phyloP scores from a whole-genome alignment of 2,888 invertebrate genomes.

The Vesta saturnalis region DNA sequence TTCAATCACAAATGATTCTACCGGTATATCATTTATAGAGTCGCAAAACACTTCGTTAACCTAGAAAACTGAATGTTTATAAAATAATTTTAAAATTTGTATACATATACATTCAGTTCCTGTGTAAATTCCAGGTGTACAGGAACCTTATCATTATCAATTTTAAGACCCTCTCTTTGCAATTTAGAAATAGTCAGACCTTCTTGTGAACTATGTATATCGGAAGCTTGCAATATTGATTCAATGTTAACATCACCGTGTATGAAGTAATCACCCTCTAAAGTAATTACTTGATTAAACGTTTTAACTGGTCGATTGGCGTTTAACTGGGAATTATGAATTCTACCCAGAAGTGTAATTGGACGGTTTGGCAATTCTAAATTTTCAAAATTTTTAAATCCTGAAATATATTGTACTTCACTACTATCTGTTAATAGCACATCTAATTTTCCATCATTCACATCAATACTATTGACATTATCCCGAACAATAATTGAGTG shows the following conservation, averaged over 20 bases:
- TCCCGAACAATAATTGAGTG: conserved; percentile 59
- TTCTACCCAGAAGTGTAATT: conserved; percentile 61
- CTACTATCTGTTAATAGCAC: conserved; percentile 60
- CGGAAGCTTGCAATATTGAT: conserved; percentile 54
- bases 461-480: conserved; percentile 63
- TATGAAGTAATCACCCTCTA: conserved; percentile 61
- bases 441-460: conserved; percentile 61
- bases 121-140: conserved; percentile 56
- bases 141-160: conserved; percentile 55
- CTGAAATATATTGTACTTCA: conserved; percentile 61
- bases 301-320: conserved; percentile 62
- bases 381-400: conserved; percentile 61
- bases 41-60: conserved; percentile 59
- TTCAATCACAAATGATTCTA: conserved; percentile 60
- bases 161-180: conserved; percentile 54
- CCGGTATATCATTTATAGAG: conserved; percentile 61
- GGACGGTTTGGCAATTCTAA: conserved; percentile 61
- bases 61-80: conserved; percentile 13
- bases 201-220: conserved; percentile 51
- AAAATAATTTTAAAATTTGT: not conserved
- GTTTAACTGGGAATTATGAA: conserved; percentile 60
- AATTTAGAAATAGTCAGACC: conserved; percentile 55
- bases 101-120: conserved; percentile 52
- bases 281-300: conserved; percentile 59
- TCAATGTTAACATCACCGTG: conserved; percentile 63